Evolutionary conservation across 1,140 invertebrate genomes (phyloP).

Genomic region (Formica exsecta): DNA sequence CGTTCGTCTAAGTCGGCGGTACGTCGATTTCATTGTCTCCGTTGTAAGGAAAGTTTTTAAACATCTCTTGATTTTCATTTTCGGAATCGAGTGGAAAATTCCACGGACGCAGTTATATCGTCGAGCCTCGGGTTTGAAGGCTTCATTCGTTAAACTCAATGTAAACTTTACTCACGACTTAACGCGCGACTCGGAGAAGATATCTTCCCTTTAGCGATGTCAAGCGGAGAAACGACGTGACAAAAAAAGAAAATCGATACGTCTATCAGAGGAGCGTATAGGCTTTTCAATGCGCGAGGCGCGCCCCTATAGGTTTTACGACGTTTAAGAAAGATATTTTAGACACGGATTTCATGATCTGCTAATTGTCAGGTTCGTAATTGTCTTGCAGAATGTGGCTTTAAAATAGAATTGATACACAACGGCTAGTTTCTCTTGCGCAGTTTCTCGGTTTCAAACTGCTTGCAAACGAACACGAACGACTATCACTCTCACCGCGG

Average conservation of each 20-base stretch:
- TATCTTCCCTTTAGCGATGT: background rate
- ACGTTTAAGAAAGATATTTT: constrained; percentile 5
- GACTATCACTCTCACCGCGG: background rate
- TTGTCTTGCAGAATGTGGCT: constrained; percentile 1
- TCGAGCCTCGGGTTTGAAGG: background rate
- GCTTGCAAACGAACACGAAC: background rate
- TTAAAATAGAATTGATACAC: constrained; percentile 57
- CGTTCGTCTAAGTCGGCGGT: background rate
- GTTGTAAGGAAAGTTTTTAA: background rate
- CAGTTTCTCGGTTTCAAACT: background rate
- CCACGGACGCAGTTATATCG: background rate
- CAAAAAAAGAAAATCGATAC: constrained; percentile 60
- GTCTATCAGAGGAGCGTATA: constrained; percentile 38
- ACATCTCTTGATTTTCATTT: background rate
- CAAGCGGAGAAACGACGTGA: constrained; percentile 7
- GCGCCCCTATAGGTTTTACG: constrained; percentile 8
- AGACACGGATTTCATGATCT: constrained; percentile 51
- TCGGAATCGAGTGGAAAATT: background rate
- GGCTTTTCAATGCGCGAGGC: constrained; percentile 34
- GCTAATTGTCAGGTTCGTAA: constrained; percentile 35
- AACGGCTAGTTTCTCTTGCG: constrained; percentile 16
- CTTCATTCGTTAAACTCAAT: background rate
- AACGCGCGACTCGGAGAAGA: constrained; percentile 1
- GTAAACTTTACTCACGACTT: constrained; percentile 12
- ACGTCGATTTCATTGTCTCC: constrained; percentile 19